A percentile compares a stretch with the other conserved stretches of the same genome.
phyloP scores from a whole-genome alignment of 1,140 invertebrate genomes.

The Phortica variegata region DNA sequence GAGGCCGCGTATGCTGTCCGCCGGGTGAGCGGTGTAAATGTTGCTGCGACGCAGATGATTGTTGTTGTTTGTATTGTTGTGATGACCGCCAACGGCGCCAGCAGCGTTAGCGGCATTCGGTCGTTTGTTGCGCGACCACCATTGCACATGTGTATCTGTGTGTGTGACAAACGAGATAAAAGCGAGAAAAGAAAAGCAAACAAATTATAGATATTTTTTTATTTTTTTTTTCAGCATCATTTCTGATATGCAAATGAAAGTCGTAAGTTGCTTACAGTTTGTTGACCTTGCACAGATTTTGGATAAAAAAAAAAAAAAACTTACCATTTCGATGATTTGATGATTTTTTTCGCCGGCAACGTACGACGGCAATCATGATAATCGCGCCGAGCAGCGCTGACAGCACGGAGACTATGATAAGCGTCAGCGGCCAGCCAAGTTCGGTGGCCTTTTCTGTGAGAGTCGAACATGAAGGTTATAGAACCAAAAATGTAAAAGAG shows the following conservation, averaged over 20 bases:
- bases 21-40: conserved; percentile 53
- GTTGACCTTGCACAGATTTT: too few relatives aligned
- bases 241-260: background rate
- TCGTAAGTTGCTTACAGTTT: background rate
- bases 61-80: conserved; percentile 43
- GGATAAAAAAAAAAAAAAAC: too few relatives aligned
- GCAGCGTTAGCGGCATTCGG: conserved; percentile 31
- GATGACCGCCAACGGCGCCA: conserved; percentile 23
- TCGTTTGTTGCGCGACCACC: conserved; percentile 55
- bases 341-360: conserved; percentile 56
- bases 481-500: background rate
- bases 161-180: conserved; percentile 4
- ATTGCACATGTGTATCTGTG: conserved; percentile 52
- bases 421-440: conserved; percentile 59
- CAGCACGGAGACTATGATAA: conserved; percentile 61
- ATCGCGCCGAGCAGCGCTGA: conserved; percentile 60
- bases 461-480: background rate
- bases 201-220: too few relatives aligned
- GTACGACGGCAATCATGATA: conserved; percentile 60
- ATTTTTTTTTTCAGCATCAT: background rate
- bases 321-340: conserved; percentile 55
- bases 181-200: conserved; percentile 15
- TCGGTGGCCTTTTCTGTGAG: conserved; percentile 58
- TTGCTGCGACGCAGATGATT: conserved; percentile 53
- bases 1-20: conserved; percentile 50